A percentile compares a stretch with the other conserved stretches of the same genome.
These are phyloP conservation scores for Suillia variegata DNA, from an alignment of 2,888 invertebrate genomes.

Conservation along the genomic window DNA sequence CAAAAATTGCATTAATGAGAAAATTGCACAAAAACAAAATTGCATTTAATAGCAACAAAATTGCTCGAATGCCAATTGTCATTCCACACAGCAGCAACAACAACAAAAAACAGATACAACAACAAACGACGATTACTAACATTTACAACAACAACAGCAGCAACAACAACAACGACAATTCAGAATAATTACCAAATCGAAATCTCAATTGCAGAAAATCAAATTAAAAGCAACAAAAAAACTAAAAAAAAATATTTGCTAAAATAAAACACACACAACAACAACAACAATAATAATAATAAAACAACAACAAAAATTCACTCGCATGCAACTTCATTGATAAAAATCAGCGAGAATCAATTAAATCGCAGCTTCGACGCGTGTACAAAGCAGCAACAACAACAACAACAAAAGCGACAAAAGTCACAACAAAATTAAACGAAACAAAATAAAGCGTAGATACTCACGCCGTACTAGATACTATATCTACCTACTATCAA, in stretches of 20 bases:
- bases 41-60: slow-evolving; percentile 1
- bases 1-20: neutral
- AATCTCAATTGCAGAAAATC: too few species aligned
- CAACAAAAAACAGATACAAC: too few species aligned
- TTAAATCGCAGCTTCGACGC: neutral
- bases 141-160: neutral
- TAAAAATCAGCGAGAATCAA: slow-evolving; percentile 2
- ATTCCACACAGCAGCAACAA: neutral
- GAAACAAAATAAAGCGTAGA: neutral
- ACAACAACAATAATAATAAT: neutral
- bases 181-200: neutral
- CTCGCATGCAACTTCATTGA: slow-evolving; percentile 5
- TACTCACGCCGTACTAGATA: neutral
- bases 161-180: neutral
- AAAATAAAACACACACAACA: neutral
- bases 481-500: too few species aligned
- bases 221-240: too few species aligned
- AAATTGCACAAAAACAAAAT: neutral
- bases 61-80: slow-evolving; percentile 1
- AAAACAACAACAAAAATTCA: neutral
- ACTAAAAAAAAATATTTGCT: too few species aligned
- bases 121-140: too few species aligned
- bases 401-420: neutral
- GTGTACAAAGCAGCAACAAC: neutral
- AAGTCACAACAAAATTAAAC: neutral